phyloP scores from a whole-genome alignment of 2,797 vertebrate species.

The Hippocampus kuda region DNA sequence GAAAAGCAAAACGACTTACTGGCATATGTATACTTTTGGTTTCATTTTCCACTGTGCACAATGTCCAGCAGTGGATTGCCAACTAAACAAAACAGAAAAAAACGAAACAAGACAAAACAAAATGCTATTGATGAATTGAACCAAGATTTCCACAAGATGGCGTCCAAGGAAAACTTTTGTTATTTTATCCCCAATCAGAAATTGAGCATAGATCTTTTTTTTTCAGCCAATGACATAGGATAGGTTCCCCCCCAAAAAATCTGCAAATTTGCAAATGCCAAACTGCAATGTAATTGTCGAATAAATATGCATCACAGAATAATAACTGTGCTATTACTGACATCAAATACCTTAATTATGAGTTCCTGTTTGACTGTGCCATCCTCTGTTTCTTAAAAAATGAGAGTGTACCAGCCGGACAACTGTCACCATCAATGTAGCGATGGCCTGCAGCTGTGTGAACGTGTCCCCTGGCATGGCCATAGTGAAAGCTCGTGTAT shows the following conservation, averaged over 20 bases:
- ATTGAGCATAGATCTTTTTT: neutral
- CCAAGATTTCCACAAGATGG: neutral
- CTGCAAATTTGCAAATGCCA: neutral
- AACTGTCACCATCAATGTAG: slow-evolving; percentile 18
- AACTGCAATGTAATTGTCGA: neutral
- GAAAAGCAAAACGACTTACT: too few species aligned
- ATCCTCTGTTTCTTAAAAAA: neutral
- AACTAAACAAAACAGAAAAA: neutral
- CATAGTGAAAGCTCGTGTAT: slow-evolving; percentile 57
- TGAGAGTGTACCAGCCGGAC: slow-evolving; percentile 17
- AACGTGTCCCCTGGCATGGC: slow-evolving; percentile 35
- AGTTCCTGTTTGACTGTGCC: neutral
- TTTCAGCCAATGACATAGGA: neutral
- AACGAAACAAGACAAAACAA: neutral
- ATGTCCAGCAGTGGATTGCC: neutral
- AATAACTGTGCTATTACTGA: neutral
- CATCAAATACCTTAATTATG: neutral
- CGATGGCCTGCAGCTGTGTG: slow-evolving; percentile 59
- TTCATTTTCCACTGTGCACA: neutral
- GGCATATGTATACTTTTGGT: too few species aligned
- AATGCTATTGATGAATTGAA: neutral
- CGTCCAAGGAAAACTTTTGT: neutral
- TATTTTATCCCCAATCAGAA: neutral
- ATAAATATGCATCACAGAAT: neutral
- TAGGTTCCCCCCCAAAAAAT: neutral